Evolutionary conservation across 2,797 vertebrate species (phyloP).

Genomic region (Siniperca undulata): DNA sequence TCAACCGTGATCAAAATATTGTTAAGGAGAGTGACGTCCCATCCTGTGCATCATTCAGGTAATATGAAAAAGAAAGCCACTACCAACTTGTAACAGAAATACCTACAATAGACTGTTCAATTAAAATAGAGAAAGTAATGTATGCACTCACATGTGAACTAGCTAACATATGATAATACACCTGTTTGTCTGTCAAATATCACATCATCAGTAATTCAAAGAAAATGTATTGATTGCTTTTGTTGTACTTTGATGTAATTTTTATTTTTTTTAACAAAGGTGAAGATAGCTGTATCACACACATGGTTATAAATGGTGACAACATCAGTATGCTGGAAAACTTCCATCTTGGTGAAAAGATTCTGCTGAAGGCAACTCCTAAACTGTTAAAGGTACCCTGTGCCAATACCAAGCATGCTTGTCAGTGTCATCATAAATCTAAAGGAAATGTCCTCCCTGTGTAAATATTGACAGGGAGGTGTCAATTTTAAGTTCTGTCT

Average conservation of each 20-base stretch:
- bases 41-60: background rate
- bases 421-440: too few relatives aligned
- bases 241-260: too few relatives aligned
- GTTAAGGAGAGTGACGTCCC: background rate
- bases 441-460: background rate
- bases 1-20: background rate
- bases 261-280: too few relatives aligned
- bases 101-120: background rate
- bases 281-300: too few relatives aligned
- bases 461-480: background rate
- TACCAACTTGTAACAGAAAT: background rate
- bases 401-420: too few relatives aligned
- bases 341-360: background rate
- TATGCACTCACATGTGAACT: too few relatives aligned
- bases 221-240: too few relatives aligned
- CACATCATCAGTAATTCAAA: too few relatives aligned
- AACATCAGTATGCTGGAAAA: background rate
- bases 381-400: too few relatives aligned
- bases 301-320: background rate
- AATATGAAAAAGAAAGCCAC: background rate
- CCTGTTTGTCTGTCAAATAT: background rate
- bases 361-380: background rate
- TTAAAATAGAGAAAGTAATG: background rate
- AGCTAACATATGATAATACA: background rate
- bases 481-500: background rate